Evolutionary conservation across 2,888 invertebrate genomes (phyloP).

Genomic region (Stomorhina lunata): DNA sequence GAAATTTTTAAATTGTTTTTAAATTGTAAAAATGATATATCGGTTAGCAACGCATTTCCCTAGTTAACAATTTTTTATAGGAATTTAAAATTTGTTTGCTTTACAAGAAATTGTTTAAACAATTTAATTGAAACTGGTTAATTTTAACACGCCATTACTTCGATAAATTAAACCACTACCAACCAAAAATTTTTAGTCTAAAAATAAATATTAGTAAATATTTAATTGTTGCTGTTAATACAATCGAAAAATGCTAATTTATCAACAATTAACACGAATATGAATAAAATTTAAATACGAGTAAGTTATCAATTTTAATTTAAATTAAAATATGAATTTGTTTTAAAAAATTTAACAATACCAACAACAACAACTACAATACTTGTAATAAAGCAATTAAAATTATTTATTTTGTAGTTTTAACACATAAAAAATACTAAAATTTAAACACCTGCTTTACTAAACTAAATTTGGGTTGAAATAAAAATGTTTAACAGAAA

Average conservation of each 20-base stretch:
- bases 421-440: too few species aligned
- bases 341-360: constrained; percentile 17
- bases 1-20: too few species aligned
- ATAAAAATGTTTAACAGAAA: too few species aligned
- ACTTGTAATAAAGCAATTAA: constrained; percentile 13
- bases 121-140: constrained; percentile 53
- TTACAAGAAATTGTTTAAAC: neutral
- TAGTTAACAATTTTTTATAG: constrained; percentile 51
- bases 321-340: constrained; percentile 10
- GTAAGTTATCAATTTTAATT: constrained; percentile 24
- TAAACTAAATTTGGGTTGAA: constrained; percentile 1
- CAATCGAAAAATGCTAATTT: constrained; percentile 64
- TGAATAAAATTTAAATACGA: too few species aligned
- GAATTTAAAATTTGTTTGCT: neutral
- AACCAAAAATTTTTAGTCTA: neutral
- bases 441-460: constrained; percentile 54
- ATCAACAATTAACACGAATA: constrained; percentile 60
- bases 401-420: constrained; percentile 15
- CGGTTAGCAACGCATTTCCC: constrained; percentile 62
- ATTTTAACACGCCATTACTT: constrained; percentile 49
- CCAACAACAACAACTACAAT: constrained; percentile 16
- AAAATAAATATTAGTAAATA: constrained; percentile 2
- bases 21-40: constrained; percentile 30
- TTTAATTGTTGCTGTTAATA: constrained; percentile 12
- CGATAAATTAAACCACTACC: neutral